Percentiles rank a stretch among this genome's conserved stretches.
Conservation (phyloP, 2,888 invertebrate genomes). For the Drosophila sordidapex region DNA sequence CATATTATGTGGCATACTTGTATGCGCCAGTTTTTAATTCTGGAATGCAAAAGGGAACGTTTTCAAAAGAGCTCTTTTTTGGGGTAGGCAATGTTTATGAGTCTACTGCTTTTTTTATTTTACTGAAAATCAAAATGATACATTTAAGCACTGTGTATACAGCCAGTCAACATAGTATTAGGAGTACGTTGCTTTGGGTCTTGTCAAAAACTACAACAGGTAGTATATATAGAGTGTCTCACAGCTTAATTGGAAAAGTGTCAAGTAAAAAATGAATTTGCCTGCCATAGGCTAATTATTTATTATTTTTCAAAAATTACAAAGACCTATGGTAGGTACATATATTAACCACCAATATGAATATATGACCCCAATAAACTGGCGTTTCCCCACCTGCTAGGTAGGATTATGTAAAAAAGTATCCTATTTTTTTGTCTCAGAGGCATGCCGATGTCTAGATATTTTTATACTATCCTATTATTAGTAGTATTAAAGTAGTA, state of each 20-base stretch:
- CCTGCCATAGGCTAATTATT: too few relatives aligned
- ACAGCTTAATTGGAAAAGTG: too few relatives aligned
- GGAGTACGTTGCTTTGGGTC: not conserved
- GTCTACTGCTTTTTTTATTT: not conserved
- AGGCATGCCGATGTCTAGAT: too few relatives aligned
- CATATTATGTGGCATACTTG: constrained; percentile 18
- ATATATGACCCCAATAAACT: too few relatives aligned
- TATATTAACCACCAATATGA: too few relatives aligned
- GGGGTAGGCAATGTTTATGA: not conserved
- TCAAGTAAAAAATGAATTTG: too few relatives aligned
- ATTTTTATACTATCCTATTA: not conserved
- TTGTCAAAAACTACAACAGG: not conserved
- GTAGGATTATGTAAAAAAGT: too few relatives aligned
- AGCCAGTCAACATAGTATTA: not conserved
- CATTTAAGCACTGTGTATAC: not conserved
- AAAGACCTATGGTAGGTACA: too few relatives aligned
- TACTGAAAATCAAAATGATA: not conserved
- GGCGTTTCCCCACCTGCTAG: too few relatives aligned
- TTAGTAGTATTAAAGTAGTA: not conserved
- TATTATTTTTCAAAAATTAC: too few relatives aligned
- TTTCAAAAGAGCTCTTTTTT: not conserved
- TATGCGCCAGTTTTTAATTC: constrained; percentile 2
- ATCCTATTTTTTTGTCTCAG: rapidly evolving
- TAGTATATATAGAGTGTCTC: not conserved
- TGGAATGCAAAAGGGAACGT: not conserved